Base-by-base conservation (phyloP, 2,888 invertebrate genomes). In the Trypoxylon attenuatum region DNA sequence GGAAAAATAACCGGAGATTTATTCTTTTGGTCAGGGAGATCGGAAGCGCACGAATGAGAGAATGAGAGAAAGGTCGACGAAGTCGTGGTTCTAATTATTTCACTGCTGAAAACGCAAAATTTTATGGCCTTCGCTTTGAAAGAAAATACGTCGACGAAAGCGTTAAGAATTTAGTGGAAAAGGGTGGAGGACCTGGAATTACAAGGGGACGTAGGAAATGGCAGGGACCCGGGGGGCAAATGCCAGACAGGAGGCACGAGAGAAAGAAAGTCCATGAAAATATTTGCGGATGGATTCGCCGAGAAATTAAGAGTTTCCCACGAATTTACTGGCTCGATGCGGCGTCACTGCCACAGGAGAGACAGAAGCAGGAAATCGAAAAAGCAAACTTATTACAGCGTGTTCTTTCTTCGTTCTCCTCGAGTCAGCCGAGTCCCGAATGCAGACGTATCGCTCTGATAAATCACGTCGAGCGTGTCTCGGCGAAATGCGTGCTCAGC, bases 281-380 rank as follows among this genome's bases (percentile, higher is more conserved):
- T 46, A 52, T 39, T 58, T 52, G 23, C 33, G 21, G 10, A 43
- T 6, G 19, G 25, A 27, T 21, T 58, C 38, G 19, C 29, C 18
- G n/a, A 27, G 19, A 39, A 58, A 52, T 52, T 58, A 52, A 51
- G 46, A 51, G 52, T 51, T 57, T 52, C 52, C 16, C 19, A 10
- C 38, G 45, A 18, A 39, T 29, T 19, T 21, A 27, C 8, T 13
- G 5, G n/a, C 22, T 13, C 22, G 33, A 5, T 25, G 25, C 8
- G 25, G 6, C 23, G 2, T n/a, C 46, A 33, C 38, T 29, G 23
- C 0, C 45, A 23, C 22, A 29, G 25, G 18, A n/a, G 25, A 39
- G n/a, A 8, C 27, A 23, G 27, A 3, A n/a, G 13, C 19, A 38
- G 13, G 33, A 27, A 21, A 45, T 13, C 23, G 23, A 25, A 16